Conservation (phyloP, 1,140 invertebrate species). For the Psix sp. region DNA sequence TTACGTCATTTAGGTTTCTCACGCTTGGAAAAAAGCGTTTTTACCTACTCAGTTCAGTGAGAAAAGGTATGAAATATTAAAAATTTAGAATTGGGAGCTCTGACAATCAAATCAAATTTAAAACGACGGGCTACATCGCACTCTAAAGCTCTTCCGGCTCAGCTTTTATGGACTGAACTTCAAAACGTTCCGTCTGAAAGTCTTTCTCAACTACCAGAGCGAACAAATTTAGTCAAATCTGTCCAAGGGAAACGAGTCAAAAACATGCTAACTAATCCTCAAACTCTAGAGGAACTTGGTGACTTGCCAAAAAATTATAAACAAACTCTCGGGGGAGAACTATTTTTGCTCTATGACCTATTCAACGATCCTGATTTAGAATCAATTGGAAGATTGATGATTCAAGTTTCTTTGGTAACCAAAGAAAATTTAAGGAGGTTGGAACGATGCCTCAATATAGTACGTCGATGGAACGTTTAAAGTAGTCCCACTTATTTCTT, state of each 20-base stretch:
- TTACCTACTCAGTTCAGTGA: no score
- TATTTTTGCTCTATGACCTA: background rate
- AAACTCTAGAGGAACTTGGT: background rate
- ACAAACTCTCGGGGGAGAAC: background rate
- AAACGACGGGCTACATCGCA: background rate
- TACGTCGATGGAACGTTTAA: background rate
- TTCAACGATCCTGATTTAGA: background rate
- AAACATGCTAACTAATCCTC: background rate
- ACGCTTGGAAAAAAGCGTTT: no score
- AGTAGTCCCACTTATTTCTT: constrained; percentile 8
- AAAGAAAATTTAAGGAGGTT: constrained; percentile 16
- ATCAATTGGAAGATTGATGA: constrained; percentile 1
- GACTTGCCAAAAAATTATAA: background rate
- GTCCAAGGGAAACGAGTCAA: background rate
- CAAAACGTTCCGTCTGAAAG: background rate
- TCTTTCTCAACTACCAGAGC: constrained; percentile 9
- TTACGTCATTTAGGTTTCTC: no score
- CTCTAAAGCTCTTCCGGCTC: constrained; percentile 1
- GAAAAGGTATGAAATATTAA: no score
- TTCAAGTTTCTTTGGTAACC: constrained; percentile 10
- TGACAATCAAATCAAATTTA: no score
- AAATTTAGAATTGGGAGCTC: no score
- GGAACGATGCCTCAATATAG: background rate
- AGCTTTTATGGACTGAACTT: constrained; percentile 8
- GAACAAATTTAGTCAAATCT: background rate